Percentiles rank a stretch among this genome's conserved stretches.
Conservation (phyloP, 2,797 vertebrate species). For the Hybognathus amarus region DNA sequence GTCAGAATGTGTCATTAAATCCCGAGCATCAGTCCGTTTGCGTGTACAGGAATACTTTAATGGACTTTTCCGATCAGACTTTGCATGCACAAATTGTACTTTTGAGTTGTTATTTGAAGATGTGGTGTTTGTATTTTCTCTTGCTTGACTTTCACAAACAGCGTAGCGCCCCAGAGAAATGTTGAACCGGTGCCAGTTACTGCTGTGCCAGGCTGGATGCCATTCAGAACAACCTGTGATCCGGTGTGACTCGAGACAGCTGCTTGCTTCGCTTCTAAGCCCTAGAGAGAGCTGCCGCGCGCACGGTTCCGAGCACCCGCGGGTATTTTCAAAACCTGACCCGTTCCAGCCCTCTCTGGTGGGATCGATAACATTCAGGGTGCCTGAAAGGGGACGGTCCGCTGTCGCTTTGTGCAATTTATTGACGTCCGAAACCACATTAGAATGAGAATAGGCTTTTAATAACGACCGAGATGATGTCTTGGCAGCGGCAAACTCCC, state of each 20-base stretch:
- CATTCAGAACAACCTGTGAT: constrained; percentile 58
- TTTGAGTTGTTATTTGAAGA: constrained; percentile 9
- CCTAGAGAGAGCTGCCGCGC: constrained; percentile 30
- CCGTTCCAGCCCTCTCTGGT: constrained; percentile 66
- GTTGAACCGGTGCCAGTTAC: constrained; percentile 19
- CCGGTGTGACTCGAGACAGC: constrained; percentile 61
- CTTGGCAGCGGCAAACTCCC: constrained; percentile 45
- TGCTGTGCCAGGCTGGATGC: constrained; percentile 41
- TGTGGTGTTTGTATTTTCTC: neutral
- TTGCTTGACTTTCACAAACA: constrained; percentile 13
- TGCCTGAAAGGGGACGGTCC: constrained; percentile 68
- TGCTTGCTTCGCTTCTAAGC: constrained; percentile 43
- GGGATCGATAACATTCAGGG: constrained; percentile 73
- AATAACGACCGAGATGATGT: constrained; percentile 53
- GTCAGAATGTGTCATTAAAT: constrained; percentile 9
- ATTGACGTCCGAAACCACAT: constrained; percentile 54
- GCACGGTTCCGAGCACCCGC: constrained; percentile 37
- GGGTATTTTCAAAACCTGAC: constrained; percentile 52
- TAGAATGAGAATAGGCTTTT: constrained; percentile 50
- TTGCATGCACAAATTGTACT: neutral
- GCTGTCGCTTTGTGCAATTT: constrained; percentile 59
- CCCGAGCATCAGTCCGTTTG: constrained; percentile 4
- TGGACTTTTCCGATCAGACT: neutral
- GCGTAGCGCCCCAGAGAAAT: constrained; percentile 9
- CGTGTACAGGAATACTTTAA: constrained; percentile 7